Conservation (phyloP, 2,113 vertebrate genomes). For the Pseudolaguvia tuberculata region DNA sequence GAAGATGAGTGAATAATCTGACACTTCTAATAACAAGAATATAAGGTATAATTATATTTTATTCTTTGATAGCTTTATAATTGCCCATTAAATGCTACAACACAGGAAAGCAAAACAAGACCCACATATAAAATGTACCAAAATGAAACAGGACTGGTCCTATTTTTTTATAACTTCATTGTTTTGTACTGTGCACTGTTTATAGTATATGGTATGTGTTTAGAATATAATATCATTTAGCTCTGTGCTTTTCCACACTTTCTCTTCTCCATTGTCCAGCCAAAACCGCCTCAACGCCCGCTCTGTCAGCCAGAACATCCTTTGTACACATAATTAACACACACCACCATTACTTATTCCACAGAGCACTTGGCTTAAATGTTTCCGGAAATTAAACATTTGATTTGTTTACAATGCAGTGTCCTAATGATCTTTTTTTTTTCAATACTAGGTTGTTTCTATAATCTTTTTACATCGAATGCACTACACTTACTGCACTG, state of each 20-base stretch:
- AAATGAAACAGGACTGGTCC: too few species aligned
- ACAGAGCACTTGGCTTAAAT: background rate
- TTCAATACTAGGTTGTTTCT: too few species aligned
- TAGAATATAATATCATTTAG: slow-evolving; percentile 5
- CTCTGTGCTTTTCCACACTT: slow-evolving; percentile 1
- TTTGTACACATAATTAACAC: slow-evolving; percentile 6
- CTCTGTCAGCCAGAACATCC: slow-evolving; percentile 26
- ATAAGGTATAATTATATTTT: background rate
- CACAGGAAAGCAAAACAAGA: background rate
- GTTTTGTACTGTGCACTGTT: background rate
- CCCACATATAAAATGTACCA: too few species aligned
- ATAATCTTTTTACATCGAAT: too few species aligned
- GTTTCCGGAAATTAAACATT: slow-evolving; percentile 8
- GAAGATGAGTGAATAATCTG: background rate
- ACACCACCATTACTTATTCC: slow-evolving; percentile 9
- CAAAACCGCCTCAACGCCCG: slow-evolving; percentile 8
- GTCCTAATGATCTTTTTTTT: background rate
- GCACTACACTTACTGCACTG: too few species aligned
- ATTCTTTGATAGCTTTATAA: background rate
- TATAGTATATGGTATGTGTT: background rate
- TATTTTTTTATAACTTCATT: background rate
- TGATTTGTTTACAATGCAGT: background rate
- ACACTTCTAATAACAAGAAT: background rate
- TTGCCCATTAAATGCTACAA: background rate
- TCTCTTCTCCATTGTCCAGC: slow-evolving; percentile 9